Evolutionary conservation across 2,113 vertebrate genomes (phyloP), one percentile per base, ranked within the genome.

Genomic region (Sinosuthora webbiana): DNA sequence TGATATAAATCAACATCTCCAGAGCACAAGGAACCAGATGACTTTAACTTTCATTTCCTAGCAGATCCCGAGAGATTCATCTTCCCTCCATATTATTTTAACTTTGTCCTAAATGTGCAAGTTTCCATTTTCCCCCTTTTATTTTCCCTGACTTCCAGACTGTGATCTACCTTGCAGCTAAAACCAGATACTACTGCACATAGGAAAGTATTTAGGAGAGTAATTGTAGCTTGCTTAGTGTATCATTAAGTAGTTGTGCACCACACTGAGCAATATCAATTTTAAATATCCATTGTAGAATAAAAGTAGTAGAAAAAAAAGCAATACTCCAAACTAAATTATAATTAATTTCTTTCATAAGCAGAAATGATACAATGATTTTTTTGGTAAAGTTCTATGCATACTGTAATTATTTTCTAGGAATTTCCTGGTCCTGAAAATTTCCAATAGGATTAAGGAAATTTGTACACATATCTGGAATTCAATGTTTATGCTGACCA

Each of bases 21-120:
- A 41, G 65, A 82, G 65, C 52, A 63, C 57, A 82, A 76, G 57
- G 55, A 93, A 89, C 85, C 62, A 95, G 45, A 90, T 47, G 71
- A 93, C 85, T 94, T 95, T 91, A 95, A 68, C 87, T 84, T 95
- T 64, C 15, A 87, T 95, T 97, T 96, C 95, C 95, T 83, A 94
- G 49, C 41, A 83, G 71, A 75, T 55, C 93, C 88, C 95, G 35
- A 42, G 90, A 90, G 87, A 84, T 83, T 68, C 35, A 57, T 56
- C 56, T 87, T 89, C 59, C 76, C 79, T 80, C 71, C 69, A 41
- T 50, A 93, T 53, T 90, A 84, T 87, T 95, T 96, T 93, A 94
- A 90, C 93, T 94, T 91, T 75, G 41, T 77, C 83, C 88, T 83
- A 45, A 95, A 89, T 73, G 25, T 49, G 30, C 39, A 90, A 79